Evolutionary conservation across 2,888 invertebrate species (phyloP).

Genomic region (Thymelicus acteon): DNA sequence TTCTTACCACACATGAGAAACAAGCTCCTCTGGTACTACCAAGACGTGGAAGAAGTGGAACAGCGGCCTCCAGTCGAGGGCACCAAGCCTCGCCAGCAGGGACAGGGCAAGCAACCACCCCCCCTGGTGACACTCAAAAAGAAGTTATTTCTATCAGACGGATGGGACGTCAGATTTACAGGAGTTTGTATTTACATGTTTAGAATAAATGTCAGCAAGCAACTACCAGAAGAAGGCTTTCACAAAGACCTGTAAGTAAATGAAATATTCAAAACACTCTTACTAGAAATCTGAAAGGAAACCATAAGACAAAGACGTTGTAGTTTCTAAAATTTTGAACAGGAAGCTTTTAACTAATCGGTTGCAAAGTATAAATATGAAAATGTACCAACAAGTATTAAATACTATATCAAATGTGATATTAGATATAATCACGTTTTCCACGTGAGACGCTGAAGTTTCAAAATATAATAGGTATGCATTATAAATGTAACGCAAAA

Average conservation of each 20-base stretch:
- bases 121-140: constrained; percentile 86
- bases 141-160: constrained; percentile 93
- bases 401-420: no score
- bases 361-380: no score
- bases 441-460: no score
- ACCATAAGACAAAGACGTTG: no score
- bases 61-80: constrained; percentile 76
- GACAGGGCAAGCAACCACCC: constrained; percentile 73
- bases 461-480: no score
- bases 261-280: background rate
- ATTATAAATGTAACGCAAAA: no score
- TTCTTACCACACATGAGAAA: constrained; percentile 94
- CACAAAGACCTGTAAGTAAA: constrained; percentile 90
- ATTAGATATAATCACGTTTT: no score
- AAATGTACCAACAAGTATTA: no score
- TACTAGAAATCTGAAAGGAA: background rate
- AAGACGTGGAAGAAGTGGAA: constrained; percentile 91
- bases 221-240: constrained; percentile 96
- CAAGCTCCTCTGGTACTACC: constrained; percentile 95
- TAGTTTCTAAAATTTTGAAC: no score
- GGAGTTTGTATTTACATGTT: constrained; percentile 95
- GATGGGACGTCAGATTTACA: constrained; percentile 91
- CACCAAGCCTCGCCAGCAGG: constrained; percentile 75
- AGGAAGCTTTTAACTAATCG: no score
- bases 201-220: constrained; percentile 92